Base-by-base conservation (phyloP, 64 coral and sea anemone species). In the Acropora tenuis region DNA sequence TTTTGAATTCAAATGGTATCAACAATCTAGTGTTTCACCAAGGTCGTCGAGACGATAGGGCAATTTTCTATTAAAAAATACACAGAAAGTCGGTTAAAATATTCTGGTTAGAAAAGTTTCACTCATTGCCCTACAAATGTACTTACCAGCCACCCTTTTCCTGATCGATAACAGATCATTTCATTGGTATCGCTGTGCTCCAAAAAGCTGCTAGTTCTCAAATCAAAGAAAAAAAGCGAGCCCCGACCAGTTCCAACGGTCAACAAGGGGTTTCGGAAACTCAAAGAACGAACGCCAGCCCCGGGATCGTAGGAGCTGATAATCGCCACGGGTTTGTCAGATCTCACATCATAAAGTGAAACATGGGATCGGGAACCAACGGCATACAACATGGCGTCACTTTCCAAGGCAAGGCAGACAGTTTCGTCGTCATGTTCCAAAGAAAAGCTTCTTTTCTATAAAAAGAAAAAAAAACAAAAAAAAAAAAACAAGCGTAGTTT, bases 111-210 rank as follows among this genome's bases (percentile, higher is more conserved):
- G 52, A 10, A 10, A 55, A 55, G 41, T 76, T 15, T 44, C 8
- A 57, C 41, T 3, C 3, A 55, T 13, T 57, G 30, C 30, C 30
- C 30, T 30, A 30, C 30, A 30, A 30, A 30, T 30, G 30, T 8
- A 47, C 97, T 99, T 79, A 99, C 97, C 92, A 99, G 74, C 97
- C 97, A 99, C 69, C 97, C 97, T 75, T 93, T 95, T 76, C 97
- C 97, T 91, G 91, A 93, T 74, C 69, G 93, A 47, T 94, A 86
- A 11, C 88, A 93, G 61, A 93, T 82, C 48, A 89, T 79, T 55
- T 82, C 41, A 30, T 78, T 82, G 50, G 16, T 81, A 12, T 50
- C 13, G 11, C 74, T 76, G 67, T 80, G 73, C 74, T 78, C 20
- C 18, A 99, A 74, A 50, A 91, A 96, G 53, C 72, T 85, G 45